phyloP scores from a whole-genome alignment of 2,797 vertebrate genomes.

The Pangasius larnaudii region DNA sequence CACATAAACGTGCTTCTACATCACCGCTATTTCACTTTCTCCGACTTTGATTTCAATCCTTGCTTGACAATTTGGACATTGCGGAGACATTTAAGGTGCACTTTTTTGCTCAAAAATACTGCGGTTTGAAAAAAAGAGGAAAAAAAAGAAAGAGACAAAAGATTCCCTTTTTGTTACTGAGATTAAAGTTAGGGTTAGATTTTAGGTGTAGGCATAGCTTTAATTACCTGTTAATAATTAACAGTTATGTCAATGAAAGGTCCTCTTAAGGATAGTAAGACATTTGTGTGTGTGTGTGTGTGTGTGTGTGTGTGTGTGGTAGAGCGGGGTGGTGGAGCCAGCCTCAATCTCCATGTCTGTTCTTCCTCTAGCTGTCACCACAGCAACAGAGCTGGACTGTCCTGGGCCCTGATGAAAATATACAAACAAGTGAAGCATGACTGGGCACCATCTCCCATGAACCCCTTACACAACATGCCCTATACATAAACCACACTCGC shows the following conservation, averaged over 20 bases:
- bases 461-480: constrained; percentile 1
- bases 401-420: constrained; percentile 60
- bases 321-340: constrained; percentile 8
- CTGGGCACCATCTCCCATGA: not conserved
- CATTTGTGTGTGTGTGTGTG: constrained; percentile 21
- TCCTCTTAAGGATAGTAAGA: not conserved
- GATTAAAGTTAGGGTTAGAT: not conserved
- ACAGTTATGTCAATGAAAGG: not conserved
- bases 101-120: not conserved
- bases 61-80: not conserved
- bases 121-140: not conserved
- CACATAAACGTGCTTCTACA: not conserved
- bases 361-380: constrained; percentile 64
- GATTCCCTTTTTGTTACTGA: not conserved
- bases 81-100: not conserved
- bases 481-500: not conserved
- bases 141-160: not conserved
- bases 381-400: constrained; percentile 63
- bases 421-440: constrained; percentile 56
- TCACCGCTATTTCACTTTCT: not conserved
- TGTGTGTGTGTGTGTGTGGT: constrained; percentile 31
- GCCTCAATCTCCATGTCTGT: constrained; percentile 53
- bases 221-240: not conserved
- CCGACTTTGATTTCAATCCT: not conserved
- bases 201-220: not conserved